Conservation (phyloP, 2,797 vertebrate genomes). For the Cossypha niveicapilla region DNA sequence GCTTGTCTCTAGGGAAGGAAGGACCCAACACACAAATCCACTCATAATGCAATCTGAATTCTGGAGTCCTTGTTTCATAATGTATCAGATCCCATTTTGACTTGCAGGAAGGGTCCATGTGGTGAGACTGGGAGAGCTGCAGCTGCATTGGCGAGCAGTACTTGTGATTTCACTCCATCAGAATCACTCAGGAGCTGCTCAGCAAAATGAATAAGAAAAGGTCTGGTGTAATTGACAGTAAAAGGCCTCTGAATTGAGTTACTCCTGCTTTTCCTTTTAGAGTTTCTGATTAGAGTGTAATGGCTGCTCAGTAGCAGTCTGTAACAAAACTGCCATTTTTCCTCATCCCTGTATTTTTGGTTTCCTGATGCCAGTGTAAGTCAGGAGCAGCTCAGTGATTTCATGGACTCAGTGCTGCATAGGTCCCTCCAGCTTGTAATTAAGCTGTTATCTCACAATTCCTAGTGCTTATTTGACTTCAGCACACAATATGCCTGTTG, state of each 20-base stretch:
- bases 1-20: not conserved
- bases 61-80: not conserved
- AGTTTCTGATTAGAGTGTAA: constrained; percentile 17
- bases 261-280: constrained; percentile 29
- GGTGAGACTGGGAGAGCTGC: not conserved
- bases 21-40: not conserved
- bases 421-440: not conserved
- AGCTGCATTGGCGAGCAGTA: not conserved
- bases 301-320: not conserved
- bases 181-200: not conserved
- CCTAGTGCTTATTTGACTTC: not conserved
- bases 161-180: constrained; percentile 11
- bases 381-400: not conserved
- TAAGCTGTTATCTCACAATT: not conserved
- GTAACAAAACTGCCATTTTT: not conserved
- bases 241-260: constrained; percentile 39
- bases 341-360: not conserved
- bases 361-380: not conserved
- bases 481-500: not conserved
- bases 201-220: constrained; percentile 45
- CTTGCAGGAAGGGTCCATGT: not conserved
- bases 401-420: not conserved
- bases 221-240: constrained; percentile 45
- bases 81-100: not conserved
- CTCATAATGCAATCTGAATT: not conserved